Conservation (phyloP, 1,140 invertebrate species). For the Zaprionus gabonicus region DNA sequence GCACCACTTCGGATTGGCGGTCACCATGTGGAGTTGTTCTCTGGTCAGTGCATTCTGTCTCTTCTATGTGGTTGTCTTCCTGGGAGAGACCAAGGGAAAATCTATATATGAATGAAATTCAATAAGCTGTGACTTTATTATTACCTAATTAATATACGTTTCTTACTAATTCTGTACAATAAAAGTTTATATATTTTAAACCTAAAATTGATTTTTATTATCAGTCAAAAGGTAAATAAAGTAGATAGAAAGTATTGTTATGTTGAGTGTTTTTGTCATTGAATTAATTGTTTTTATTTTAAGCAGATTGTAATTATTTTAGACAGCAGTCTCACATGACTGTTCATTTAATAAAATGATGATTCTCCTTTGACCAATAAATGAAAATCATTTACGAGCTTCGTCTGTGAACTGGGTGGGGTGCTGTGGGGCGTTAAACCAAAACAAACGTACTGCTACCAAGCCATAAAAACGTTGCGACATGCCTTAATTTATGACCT, state of each 20-base stretch:
- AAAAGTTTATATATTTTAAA: not conserved
- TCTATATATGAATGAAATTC: constrained; percentile 62
- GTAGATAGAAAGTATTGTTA: not conserved
- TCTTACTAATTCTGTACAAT: not conserved
- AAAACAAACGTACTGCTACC: constrained; percentile 62
- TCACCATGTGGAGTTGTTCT: constrained; percentile 73
- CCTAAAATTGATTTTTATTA: no score
- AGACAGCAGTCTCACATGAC: constrained; percentile 2
- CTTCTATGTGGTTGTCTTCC: constrained; percentile 65
- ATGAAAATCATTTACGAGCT: constrained; percentile 24
- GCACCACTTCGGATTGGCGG: constrained; percentile 65
- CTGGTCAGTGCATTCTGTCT: constrained; percentile 54
- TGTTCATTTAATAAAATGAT: not conserved
- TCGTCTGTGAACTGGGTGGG: not conserved
- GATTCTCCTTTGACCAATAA: constrained; percentile 6
- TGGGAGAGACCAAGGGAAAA: constrained; percentile 79
- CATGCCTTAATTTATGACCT: constrained; percentile 69
- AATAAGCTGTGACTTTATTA: not conserved
- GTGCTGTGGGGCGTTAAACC: constrained; percentile 50
- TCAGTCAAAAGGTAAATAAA: not conserved
- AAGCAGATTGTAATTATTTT: constrained; percentile 1
- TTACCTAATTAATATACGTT: not conserved
- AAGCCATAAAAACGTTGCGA: constrained; percentile 53
- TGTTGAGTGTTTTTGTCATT: no score
- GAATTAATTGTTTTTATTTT: constrained; percentile 6